Evolutionary conservation across 1,140 invertebrate genomes (phyloP), one percentile per base, ranked within the genome.

Genomic region (Littorina saxatilis): DNA sequence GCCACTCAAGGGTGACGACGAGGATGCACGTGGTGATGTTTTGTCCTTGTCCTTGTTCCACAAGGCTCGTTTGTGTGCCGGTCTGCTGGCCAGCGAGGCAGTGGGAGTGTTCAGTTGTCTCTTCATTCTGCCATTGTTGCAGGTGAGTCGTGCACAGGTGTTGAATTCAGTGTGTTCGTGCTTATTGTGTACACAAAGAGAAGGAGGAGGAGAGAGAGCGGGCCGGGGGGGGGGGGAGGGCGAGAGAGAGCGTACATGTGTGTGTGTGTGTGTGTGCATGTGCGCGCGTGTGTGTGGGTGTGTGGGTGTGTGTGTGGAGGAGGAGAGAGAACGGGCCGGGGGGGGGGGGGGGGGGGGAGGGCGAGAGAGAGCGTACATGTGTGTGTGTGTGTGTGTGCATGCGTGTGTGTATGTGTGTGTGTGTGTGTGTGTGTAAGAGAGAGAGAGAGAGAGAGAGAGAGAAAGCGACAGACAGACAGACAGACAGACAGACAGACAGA

Each of bases 311-410:
- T n/a, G n/a, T n/a, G n/a, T n/a, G n/a, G 61, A 35, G 61, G 35
- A 17, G 35, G 61, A 66, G 61, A 66, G 61, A 32, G 61, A 32
- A 32, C 5, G 61, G 35, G 55, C 9, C 9, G n/a, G 55, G n/a
- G 55, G n/a, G 55, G n/a, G 55, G n/a, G 55, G n/a, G 55, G n/a
- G 55, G n/a, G 55, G n/a, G 55, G n/a, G 55, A 58, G 55, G n/a
- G 55, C 9, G 55, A 58, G 55, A 58, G 55, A 58, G 55, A 58
- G 55, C 9, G 55, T 23, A 20, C 20, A 35, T 68, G 9, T 52
- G 43, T 20, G 29, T 29, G n/a, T 52, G 50, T 35, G 50, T 75
- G 50, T 52, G 47, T 35, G 50, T 75, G 73, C 32, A 39, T 72
- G 68, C 43, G 68, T 72, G 68, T 72, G 68, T 40, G 68, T 40